These are phyloP conservation scores for Microplitis deprimator DNA, from an alignment of 2,888 invertebrate species.

Conservation along the genomic window DNA sequence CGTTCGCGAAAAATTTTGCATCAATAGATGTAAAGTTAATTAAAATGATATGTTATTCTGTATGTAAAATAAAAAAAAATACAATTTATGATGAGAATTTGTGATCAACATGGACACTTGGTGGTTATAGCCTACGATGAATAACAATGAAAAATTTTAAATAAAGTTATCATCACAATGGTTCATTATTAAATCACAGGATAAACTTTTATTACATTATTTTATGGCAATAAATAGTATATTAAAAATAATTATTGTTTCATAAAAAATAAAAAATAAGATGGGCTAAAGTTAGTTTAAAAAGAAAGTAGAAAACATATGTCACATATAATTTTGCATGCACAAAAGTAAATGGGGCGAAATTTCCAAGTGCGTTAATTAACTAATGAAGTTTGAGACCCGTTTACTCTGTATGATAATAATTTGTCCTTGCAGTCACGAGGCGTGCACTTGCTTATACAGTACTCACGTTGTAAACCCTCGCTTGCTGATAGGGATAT, in stretches of 20 bases:
- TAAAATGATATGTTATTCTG: neutral
- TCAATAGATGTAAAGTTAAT: neutral
- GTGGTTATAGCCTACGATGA: neutral
- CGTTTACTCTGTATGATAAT: neutral
- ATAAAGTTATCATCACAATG: neutral
- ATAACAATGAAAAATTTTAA: neutral
- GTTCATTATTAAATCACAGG: neutral
- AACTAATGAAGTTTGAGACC: conserved; percentile 33
- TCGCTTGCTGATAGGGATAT: conserved; percentile 10
- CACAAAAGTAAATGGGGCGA: neutral
- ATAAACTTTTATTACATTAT: neutral
- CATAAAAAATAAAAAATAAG: neutral
- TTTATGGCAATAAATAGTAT: neutral
- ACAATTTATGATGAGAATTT: neutral
- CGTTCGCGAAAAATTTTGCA: neutral
- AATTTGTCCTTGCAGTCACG: neutral
- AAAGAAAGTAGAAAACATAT: neutral
- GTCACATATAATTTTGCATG: neutral
- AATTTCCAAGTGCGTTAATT: conserved; percentile 19
- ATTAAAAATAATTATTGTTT: neutral
- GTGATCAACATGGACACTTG: neutral
- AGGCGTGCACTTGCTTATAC: conserved; percentile 8
- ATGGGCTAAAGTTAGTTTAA: neutral
- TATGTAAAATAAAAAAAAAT: neutral
- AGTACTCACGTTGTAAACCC: neutral